Conservation (phyloP, 2,888 invertebrate species). For the Hemaris fuciformis region DNA sequence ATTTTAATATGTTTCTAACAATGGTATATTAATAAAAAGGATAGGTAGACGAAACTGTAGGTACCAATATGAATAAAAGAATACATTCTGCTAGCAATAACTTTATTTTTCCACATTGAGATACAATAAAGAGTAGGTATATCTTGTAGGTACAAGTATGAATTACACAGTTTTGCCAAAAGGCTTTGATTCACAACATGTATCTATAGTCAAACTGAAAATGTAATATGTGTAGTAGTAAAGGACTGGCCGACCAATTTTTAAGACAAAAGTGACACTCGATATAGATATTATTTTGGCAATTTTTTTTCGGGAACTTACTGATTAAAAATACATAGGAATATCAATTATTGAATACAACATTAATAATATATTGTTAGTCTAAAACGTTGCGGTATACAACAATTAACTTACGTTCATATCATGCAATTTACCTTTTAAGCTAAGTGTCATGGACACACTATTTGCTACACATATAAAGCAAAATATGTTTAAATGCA, state of each 20-base stretch:
- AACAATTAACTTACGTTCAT: not conserved
- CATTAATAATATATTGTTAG: not conserved
- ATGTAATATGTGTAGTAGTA: not conserved
- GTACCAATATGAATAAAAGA: not conserved
- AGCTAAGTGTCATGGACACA: not conserved
- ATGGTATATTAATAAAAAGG: not conserved
- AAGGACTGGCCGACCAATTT: not conserved
- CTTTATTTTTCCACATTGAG: conserved; percentile 4
- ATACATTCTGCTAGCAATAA: not conserved
- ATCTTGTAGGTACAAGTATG: not conserved
- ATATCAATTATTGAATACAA: not conserved
- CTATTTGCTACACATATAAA: not conserved
- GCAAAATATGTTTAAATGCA: not conserved
- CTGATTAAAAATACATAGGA: not conserved
- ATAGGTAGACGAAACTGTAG: not conserved
- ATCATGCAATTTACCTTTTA: not conserved
- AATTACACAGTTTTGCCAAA: not conserved
- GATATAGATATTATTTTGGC: not conserved
- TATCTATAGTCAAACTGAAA: not conserved
- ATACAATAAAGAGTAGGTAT: not conserved
- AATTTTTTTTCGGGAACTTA: not conserved
- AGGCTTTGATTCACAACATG: not conserved
- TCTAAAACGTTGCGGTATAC: not conserved
- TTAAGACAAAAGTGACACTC: not conserved
- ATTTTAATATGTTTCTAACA: no score